A percentile compares a stretch with the other conserved stretches of the same genome.
Conservation (phyloP, 2,113 vertebrate genomes). For the Ochotona curzoniae region DNA sequence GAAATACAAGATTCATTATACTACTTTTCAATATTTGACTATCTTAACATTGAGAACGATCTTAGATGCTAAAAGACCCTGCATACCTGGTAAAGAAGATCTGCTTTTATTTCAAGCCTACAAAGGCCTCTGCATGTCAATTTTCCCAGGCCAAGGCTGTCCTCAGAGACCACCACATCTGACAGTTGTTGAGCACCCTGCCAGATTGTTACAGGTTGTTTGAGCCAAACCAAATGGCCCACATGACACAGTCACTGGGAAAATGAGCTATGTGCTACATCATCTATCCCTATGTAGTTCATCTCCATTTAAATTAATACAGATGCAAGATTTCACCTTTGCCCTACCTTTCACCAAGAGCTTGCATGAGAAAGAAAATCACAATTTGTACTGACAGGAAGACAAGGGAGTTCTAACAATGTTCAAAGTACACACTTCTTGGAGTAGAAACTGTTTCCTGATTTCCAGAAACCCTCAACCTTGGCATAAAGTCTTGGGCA, state of each 20-base stretch:
- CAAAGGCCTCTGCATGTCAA: neutral
- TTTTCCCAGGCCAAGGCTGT: neutral
- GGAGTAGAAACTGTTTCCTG: neutral
- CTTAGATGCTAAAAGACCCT: neutral
- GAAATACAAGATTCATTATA: neutral
- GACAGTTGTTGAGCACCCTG: neutral
- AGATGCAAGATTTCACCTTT: neutral
- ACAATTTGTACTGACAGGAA: neutral
- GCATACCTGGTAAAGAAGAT: neutral
- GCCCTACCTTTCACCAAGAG: neutral
- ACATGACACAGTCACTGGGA: neutral
- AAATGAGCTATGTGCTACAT: neutral
- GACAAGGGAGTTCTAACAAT: neutral
- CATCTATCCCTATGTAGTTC: neutral
- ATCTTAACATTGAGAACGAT: neutral
- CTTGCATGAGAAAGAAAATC: neutral
- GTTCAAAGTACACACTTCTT: neutral
- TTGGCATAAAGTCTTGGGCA: neutral
- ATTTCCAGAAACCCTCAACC: neutral
- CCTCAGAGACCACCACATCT: neutral
- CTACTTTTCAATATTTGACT: neutral
- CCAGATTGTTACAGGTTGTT: neutral
- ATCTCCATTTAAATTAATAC: neutral
- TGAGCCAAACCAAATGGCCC: neutral
- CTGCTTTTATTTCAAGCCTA: neutral